Evolutionary conservation across 2,888 invertebrate species (phyloP), one percentile per base, ranked within the genome.

Genomic region (Dendrolimus pini): DNA sequence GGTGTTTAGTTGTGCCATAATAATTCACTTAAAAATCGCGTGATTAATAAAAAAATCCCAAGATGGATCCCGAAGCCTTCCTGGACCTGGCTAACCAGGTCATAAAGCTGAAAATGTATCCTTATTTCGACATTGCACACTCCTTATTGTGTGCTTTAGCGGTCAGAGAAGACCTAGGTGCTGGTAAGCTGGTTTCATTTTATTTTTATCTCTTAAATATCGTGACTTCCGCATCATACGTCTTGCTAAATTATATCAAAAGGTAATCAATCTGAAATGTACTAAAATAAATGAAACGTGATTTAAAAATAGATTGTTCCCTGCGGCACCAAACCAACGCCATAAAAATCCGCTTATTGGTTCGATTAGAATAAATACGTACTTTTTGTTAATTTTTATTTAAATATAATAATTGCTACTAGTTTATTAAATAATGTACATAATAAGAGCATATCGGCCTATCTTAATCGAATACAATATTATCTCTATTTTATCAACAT

Each of bases 51-150:
- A 10, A 9, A 7, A 6, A 3, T 30, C 30, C 3, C 9, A 80
- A 75, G 87, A 97, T 98, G 97, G 97, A 98, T 94, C 97, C 97
- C 83, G 98, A 98, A 92, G 95, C 97, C 65, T 98, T 99, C 91
- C 93, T 99, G 82, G 98, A 99, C 90, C 94, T 99, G 93, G 99
- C 99, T 92, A 98, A 98, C 91, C 97, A 98, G 93, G 97, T 99
- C 92, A 97, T 98, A 74, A 98, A 99, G 90, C 92, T 99, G 72
- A 98, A 99, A 93, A 99, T 99, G 99, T 99, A 96, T 83, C 99
- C 99, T 58, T 99, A 98, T 92, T 99, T 99, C 90, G 99, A 99
- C 86, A 95, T 99, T 76, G 99, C 99, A 71, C 98, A 99, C 92
- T 98, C 97, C 87, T 93, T 97, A 74, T 92, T 99, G 71, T 98